These are phyloP conservation scores for Drosophila arizonae DNA, from an alignment of 1,140 invertebrate genomes.

Conservation along the genomic window DNA sequence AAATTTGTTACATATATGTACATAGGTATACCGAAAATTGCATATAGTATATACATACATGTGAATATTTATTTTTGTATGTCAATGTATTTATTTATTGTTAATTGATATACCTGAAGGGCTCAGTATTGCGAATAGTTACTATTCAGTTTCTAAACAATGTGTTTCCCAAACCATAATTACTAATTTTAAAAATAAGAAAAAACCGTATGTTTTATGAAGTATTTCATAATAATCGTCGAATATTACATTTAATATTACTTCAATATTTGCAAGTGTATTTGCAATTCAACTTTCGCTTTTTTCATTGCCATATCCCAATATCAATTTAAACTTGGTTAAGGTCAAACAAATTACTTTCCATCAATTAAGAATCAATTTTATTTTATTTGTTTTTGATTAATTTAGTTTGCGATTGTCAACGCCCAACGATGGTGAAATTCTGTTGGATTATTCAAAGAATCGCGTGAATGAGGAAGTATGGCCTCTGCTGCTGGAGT, in stretches of 20 bases:
- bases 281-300: background rate
- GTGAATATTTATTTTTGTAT: background rate
- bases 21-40: background rate
- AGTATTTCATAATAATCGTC: no score
- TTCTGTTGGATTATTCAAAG: constrained; percentile 97
- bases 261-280: background rate
- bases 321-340: constrained; percentile 35
- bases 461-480: constrained; percentile 94
- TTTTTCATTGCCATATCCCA: constrained; percentile 30
- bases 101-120: background rate
- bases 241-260: no score
- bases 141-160: no score
- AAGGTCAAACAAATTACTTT: constrained; percentile 63
- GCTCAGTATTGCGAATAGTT: no score
- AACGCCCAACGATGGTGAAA: constrained; percentile 92
- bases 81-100: background rate
- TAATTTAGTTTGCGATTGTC: constrained; percentile 86
- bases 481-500: constrained; percentile 89
- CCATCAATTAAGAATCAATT: constrained; percentile 28
- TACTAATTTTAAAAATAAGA: no score
- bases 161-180: no score
- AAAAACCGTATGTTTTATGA: no score
- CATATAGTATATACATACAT: background rate
- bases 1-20: background rate
- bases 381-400: constrained; percentile 32